A percentile compares a stretch with the other conserved stretches of the same genome.
Conservation (phyloP, 2,888 invertebrate genomes). For the Falcaria lacertinaria region DNA sequence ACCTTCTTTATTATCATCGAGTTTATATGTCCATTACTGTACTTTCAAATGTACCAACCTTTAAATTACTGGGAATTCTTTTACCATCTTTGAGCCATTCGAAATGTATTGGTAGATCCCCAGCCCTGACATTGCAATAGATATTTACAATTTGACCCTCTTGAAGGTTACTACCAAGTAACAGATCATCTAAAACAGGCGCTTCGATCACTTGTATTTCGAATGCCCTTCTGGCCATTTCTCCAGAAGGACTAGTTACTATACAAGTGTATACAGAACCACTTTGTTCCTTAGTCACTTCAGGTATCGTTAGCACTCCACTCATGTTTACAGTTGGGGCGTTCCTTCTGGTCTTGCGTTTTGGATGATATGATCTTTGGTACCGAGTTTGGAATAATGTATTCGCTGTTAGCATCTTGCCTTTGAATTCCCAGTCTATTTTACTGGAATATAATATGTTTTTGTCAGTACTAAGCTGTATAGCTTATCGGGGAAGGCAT, state of each 20-base stretch:
- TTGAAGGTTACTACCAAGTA: slow-evolving; percentile 88
- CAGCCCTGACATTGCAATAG: slow-evolving; percentile 87
- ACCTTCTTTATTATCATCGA: too few species aligned
- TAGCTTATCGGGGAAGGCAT: too few species aligned
- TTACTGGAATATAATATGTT: slow-evolving; percentile 56
- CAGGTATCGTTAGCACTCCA: slow-evolving; percentile 81
- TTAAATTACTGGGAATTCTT: slow-evolving; percentile 80
- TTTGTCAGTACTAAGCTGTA: too few species aligned
- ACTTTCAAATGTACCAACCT: slow-evolving; percentile 57
- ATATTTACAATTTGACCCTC: slow-evolving; percentile 92
- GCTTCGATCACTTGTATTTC: slow-evolving; percentile 87
- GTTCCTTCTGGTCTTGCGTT: slow-evolving; percentile 47
- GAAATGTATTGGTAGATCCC: slow-evolving; percentile 85
- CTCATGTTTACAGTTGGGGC: slow-evolving; percentile 61
- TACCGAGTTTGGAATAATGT: slow-evolving; percentile 60
- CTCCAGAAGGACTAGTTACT: slow-evolving; percentile 85
- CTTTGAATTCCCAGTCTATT: slow-evolving; percentile 73
- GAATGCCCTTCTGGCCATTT: slow-evolving; percentile 73
- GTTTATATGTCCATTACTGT: too few species aligned
- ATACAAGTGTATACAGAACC: slow-evolving; percentile 89
- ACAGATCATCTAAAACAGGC: slow-evolving; percentile 89
- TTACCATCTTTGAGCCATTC: slow-evolving; percentile 85
- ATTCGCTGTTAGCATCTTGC: slow-evolving; percentile 55
- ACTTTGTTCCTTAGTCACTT: slow-evolving; percentile 82
- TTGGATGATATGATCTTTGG: slow-evolving; percentile 38